Percentiles rank a stretch among this genome's conserved stretches.
phyloP scores from a whole-genome alignment of 30 jellyfish, hydroid and myxozoan species.

The Chrysaora quinquecirrha region DNA sequence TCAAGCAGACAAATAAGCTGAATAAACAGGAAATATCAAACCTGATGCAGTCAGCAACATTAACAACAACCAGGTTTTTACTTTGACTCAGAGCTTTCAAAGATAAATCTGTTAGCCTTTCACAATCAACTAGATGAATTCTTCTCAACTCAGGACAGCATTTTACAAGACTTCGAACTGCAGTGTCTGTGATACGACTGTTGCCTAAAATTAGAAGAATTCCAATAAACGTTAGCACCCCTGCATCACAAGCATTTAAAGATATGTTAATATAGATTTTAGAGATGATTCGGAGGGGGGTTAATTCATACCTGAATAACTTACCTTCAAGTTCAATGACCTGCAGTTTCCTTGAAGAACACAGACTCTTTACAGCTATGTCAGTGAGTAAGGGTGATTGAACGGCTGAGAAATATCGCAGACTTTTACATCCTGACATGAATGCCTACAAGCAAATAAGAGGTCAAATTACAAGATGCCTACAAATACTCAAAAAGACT shows the following conservation, averaged over 20 bases:
- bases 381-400: conserved; percentile 89
- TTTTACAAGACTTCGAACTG: conserved; percentile 61
- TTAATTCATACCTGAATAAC: no score
- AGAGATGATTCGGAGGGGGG: no score
- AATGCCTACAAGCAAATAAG: conserved; percentile 65
- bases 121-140: conserved; percentile 78
- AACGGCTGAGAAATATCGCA: conserved; percentile 54
- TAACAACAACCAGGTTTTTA: conserved; percentile 66
- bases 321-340: conserved; percentile 88
- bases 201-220: conserved; percentile 72
- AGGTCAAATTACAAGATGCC: no score
- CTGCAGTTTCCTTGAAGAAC: conserved; percentile 63
- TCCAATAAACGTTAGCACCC: no score
- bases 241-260: no score
- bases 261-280: no score
- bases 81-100: conserved; percentile 84
- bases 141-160: conserved; percentile 74
- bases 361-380: conserved; percentile 59
- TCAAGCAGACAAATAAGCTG: not conserved
- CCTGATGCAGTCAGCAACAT: conserved; percentile 92
- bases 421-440: conserved; percentile 78
- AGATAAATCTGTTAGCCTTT: conserved; percentile 80
- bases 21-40: not conserved
- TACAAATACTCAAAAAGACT: no score
- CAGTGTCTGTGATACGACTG: conserved; percentile 75